Percentiles rank a stretch among this genome's conserved stretches.
Conservation (phyloP, 1,140 invertebrate genomes). For the Diabrotica undecimpunctata region DNA sequence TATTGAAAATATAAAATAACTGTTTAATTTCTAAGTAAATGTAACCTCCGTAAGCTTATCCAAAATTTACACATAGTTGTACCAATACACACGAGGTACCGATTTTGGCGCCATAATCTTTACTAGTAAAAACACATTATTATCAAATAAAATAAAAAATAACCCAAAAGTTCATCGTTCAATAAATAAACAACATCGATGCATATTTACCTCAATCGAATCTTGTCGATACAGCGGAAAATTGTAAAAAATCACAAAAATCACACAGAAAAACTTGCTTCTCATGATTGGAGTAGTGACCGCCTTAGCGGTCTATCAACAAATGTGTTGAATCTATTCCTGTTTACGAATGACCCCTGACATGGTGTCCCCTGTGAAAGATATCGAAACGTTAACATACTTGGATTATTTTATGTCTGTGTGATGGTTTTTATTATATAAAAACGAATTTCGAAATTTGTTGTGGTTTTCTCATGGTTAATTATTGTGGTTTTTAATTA, state of each 20-base stretch:
- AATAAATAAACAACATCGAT: conserved; percentile 1
- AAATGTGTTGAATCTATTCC: conserved; percentile 39
- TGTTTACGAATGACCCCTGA: conserved; percentile 41
- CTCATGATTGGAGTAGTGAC: conserved; percentile 27
- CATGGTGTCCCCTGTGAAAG: conserved; percentile 30
- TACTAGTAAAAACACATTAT: not conserved
- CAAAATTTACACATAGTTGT: not conserved
- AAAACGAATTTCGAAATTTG: not conserved
- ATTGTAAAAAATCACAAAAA: conserved; percentile 26
- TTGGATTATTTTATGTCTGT: conserved; percentile 20
- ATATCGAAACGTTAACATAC: conserved; percentile 29
- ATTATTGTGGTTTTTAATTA: too few species aligned
- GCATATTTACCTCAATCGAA: conserved; percentile 13
- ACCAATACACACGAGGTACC: not conserved
- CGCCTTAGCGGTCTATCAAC: conserved; percentile 31
- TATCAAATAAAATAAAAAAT: conserved; percentile 5
- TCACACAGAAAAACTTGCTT: conserved; percentile 24
- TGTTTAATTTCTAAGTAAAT: too few species aligned
- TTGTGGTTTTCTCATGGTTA: too few species aligned
- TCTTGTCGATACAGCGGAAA: conserved; percentile 6
- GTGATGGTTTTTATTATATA: not conserved
- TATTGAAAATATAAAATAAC: too few species aligned
- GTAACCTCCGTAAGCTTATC: too few species aligned
- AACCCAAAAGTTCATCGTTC: conserved; percentile 2
- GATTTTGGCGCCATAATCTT: conserved; percentile 4